Conservation (phyloP, 2,888 invertebrate genomes). For the Acheta domesticus region DNA sequence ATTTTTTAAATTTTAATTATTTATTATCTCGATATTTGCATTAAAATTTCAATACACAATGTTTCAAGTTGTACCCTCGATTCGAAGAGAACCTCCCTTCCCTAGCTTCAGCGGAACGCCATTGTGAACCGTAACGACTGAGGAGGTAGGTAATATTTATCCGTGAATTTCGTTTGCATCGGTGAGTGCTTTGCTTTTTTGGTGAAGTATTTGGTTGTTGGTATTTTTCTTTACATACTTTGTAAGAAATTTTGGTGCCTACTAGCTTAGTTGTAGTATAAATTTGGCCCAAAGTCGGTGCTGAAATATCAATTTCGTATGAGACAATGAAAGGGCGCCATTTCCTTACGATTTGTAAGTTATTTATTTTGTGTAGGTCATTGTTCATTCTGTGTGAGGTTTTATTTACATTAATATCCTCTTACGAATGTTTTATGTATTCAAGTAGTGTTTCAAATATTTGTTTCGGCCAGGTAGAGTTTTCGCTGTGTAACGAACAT, state of each 20-base stretch:
- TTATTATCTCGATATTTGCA: slow-evolving; percentile 4
- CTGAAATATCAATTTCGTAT: slow-evolving; percentile 65
- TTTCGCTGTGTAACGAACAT: not conserved
- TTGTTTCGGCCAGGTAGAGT: no score
- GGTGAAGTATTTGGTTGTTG: slow-evolving; percentile 47
- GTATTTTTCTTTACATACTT: slow-evolving; percentile 38
- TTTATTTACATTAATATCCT: no score
- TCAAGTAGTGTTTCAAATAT: no score
- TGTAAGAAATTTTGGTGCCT: slow-evolving; percentile 49
- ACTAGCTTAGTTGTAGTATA: slow-evolving; percentile 49
- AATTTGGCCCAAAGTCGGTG: slow-evolving; percentile 57
- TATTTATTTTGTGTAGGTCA: slow-evolving; percentile 1
- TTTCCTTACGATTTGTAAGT: slow-evolving; percentile 43
- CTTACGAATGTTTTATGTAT: no score
- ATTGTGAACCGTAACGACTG: slow-evolving; percentile 82
- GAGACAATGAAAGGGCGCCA: slow-evolving; percentile 62
- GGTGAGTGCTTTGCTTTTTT: slow-evolving; percentile 54
- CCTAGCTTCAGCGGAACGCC: slow-evolving; percentile 55
- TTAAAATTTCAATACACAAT: not conserved
- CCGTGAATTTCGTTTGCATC: slow-evolving; percentile 67
- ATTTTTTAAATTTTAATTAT: not conserved
- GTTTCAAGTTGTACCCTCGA: slow-evolving; percentile 1
- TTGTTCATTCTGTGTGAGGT: not conserved
- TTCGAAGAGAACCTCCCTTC: not conserved
- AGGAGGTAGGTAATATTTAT: slow-evolving; percentile 61